Conservation (phyloP, 2,113 vertebrate genomes). For the Sitta europaea region DNA sequence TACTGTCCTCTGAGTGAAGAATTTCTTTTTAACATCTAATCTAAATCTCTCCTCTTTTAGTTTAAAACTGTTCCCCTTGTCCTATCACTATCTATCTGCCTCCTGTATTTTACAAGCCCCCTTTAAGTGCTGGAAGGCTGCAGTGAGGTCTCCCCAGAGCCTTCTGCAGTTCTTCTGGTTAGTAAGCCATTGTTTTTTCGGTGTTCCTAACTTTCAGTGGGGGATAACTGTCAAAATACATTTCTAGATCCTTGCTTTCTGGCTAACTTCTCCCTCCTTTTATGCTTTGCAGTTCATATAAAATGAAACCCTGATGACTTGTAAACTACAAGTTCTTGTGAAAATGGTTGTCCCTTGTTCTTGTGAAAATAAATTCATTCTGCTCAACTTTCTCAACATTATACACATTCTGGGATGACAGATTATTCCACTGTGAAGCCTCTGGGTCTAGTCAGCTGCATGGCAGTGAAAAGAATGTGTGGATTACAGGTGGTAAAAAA, state of each 20-base stretch:
- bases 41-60: not conserved
- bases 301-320: slow-evolving; percentile 43
- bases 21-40: not conserved
- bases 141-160: not conserved
- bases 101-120: not conserved
- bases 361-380: not conserved
- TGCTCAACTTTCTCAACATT: not conserved
- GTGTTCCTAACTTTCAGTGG: not conserved
- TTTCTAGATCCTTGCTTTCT: slow-evolving; percentile 32
- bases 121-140: not conserved
- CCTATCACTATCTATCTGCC: not conserved
- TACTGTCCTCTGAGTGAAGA: not conserved
- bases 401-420: not conserved
- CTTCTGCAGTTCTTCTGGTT: not conserved
- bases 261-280: slow-evolving; percentile 17
- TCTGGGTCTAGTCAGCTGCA: not conserved
- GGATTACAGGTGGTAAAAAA: not conserved
- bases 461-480: not conserved
- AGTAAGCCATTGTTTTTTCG: not conserved
- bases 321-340: slow-evolving; percentile 17
- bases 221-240: not conserved
- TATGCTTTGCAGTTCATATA: slow-evolving; percentile 11
- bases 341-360: not conserved
- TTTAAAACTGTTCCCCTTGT: not conserved
- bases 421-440: not conserved